Base-by-base conservation (phyloP, 1,140 invertebrate genomes). In the Plodia interpunctella region DNA sequence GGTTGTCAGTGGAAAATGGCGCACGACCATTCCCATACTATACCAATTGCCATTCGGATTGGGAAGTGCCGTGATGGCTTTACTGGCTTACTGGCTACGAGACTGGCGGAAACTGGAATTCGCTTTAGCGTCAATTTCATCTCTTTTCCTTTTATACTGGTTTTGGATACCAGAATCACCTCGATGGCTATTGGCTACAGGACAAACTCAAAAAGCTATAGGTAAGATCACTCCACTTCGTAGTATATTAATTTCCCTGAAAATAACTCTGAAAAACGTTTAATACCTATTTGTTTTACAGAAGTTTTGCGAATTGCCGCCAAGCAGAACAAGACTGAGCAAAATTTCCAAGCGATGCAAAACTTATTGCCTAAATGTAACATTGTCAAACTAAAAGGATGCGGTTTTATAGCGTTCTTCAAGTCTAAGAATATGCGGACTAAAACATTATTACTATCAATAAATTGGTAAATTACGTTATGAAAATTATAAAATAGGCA, bases 101-200 rank as follows among this genome's bases (percentile, higher is more conserved):
- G 91, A 94, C 35, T 96, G 95, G 95, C 88, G 92, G 10, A 91
- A 92, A 65, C 92, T 95, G 32, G 94, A 96, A 87, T 90, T 96
- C 70, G 91, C 91, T 5, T 89, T 96, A 30, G 94, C 94, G 0
- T 78, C 94, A 4, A 92, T 95, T 11, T 93, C 94, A 0, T 79
- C 93, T 13, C 72, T 95, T 8, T 91, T 94, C 52, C 63, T 96
- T 6, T 87, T 92, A 0, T 95, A 94, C 68, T 93, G 93, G 66
- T 95, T 92, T 90, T 76, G 94, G 2, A 85, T 96, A 66, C 93
- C 95, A 5, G 95, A 97, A 86, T 95, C 94, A 5, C 95, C 96
- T 0, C 90, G 95, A 32, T 97, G 96, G 96, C 88, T 97, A 2
- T 74, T 96, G 0, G 92, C 94, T 6, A 92, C 93, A 9, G 94